Evolutionary conservation across 2,113 vertebrate genomes (phyloP).

Genomic region (Nibea coibor): DNA sequence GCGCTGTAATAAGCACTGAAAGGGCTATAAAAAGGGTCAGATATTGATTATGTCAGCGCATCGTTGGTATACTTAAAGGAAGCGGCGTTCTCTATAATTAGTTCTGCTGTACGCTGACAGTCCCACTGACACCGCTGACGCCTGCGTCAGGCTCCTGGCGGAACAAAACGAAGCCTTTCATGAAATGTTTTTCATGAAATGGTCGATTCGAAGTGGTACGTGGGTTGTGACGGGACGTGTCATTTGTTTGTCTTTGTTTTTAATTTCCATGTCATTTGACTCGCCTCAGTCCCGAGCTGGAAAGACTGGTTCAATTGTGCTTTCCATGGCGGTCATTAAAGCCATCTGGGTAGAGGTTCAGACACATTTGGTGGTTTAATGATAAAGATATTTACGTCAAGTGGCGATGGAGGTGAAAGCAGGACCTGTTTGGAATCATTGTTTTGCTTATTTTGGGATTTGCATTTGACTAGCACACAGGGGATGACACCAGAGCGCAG

Average conservation of each 20-base stretch:
- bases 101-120: constrained; percentile 25
- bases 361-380: background rate
- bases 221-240: background rate
- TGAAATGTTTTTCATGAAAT: background rate
- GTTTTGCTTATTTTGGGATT: constrained; percentile 11
- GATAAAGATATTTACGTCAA: background rate
- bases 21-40: constrained; percentile 39
- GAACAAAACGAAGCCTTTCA: background rate
- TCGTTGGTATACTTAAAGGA: constrained; percentile 27
- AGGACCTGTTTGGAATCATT: background rate
- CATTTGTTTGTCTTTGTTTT: background rate
- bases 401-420: background rate
- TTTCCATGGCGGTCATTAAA: constrained; percentile 1
- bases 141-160: background rate
- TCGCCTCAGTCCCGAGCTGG: background rate
- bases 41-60: constrained; percentile 55
- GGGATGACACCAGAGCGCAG: constrained; percentile 19
- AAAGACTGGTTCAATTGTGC: constrained; percentile 10
- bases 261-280: constrained; percentile 21
- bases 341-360: background rate
- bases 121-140: constrained; percentile 46
- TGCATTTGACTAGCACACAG: constrained; percentile 10
- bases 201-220: background rate
- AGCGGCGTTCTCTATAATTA: constrained; percentile 45
- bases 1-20: constrained; percentile 35